Evolutionary conservation across 2,113 vertebrate genomes (phyloP).

Genomic region (Osmerus mordax): DNA sequence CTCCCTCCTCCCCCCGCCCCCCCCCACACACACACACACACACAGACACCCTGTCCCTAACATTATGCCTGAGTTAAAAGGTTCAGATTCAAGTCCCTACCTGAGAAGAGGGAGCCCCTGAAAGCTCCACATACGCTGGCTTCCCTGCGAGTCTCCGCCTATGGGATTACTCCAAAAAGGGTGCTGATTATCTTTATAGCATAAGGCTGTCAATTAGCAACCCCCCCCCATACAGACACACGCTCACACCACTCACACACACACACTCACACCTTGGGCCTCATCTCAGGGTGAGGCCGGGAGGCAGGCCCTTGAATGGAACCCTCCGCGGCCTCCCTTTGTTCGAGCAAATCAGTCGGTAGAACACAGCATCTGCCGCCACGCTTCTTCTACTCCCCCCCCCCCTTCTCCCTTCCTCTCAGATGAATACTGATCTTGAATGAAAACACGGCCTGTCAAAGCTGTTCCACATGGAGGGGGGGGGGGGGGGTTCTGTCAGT

Average conservation of each 20-base stretch:
- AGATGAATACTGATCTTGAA: slow-evolving; percentile 31
- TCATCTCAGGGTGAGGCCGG: neutral
- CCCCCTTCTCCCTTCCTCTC: neutral
- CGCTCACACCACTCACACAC: neutral
- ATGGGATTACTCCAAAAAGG: too few relatives aligned
- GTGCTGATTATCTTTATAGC: too few relatives aligned
- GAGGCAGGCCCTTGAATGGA: slow-evolving; percentile 11
- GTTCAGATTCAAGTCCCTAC: too few relatives aligned
- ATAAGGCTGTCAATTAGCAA: too few relatives aligned
- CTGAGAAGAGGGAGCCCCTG: too few relatives aligned
- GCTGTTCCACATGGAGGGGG: neutral
- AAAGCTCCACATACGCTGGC: too few relatives aligned
- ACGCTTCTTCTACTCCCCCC: neutral
- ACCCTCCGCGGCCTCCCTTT: slow-evolving; percentile 17
- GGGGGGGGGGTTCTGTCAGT: neutral
- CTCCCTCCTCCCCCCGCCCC: too few relatives aligned
- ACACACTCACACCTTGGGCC: neutral
- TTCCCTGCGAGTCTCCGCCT: too few relatives aligned
- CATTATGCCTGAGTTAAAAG: too few relatives aligned
- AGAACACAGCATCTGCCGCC: slow-evolving; percentile 22
- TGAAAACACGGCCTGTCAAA: slow-evolving; percentile 18
- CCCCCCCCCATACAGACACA: neutral
- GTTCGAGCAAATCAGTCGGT: slow-evolving; percentile 13
- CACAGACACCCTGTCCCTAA: neutral
- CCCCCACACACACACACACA: neutral